Conservation (phyloP, 1,140 invertebrate genomes). For the Vollenhovia emeryi region DNA sequence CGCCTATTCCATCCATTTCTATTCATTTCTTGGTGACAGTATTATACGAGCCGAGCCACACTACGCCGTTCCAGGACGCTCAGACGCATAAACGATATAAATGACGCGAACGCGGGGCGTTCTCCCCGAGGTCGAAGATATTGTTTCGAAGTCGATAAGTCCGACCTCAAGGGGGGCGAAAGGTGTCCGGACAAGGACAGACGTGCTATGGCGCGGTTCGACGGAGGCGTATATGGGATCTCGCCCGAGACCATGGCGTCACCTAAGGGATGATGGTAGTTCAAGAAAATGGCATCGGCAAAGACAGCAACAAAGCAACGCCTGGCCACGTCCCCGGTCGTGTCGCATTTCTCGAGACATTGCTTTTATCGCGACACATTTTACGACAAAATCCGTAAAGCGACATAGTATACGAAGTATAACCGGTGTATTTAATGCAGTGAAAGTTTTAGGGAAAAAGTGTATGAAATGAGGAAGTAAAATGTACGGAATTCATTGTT, state of each 20-base stretch:
- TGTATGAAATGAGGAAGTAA: neutral
- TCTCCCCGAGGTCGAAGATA: conserved; percentile 49
- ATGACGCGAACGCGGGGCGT: conserved; percentile 37
- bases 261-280: conserved; percentile 65
- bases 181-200: neutral
- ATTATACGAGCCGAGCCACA: conserved; percentile 23
- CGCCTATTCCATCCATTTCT: neutral
- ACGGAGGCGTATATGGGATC: conserved; percentile 1
- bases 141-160: conserved; percentile 71
- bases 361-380: conserved; percentile 34
- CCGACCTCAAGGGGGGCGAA: neutral
- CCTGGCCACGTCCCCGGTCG: neutral
- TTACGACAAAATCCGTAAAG: conserved; percentile 10
- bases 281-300: conserved; percentile 56
- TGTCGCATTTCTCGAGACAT: conserved; percentile 17
- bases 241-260: conserved; percentile 41
- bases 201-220: neutral
- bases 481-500: conserved; percentile 11
- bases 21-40: conserved; percentile 15
- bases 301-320: conserved; percentile 16
- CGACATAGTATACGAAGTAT: conserved; percentile 4
- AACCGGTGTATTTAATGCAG: neutral
- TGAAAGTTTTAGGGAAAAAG: neutral
- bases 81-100: conserved; percentile 50
- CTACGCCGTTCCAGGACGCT: neutral